Evolutionary conservation across 2,797 vertebrate species (phyloP).

Genomic region (Ceyx erithaca): DNA sequence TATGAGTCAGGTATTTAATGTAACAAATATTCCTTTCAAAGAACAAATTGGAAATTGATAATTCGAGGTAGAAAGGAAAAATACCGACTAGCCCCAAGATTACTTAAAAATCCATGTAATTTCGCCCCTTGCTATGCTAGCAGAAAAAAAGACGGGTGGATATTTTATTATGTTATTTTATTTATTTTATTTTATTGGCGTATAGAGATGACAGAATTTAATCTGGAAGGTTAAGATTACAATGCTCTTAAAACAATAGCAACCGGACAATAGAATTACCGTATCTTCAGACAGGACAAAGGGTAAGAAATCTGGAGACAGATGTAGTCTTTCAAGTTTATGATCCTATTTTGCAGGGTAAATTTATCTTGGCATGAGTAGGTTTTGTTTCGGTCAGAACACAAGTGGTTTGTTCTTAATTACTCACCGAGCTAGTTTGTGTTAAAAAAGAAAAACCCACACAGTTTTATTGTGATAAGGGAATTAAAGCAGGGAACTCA

Average conservation of each 20-base stretch:
- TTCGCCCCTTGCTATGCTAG: not conserved
- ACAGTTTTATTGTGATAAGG: constrained; percentile 42
- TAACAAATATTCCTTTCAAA: constrained; percentile 61
- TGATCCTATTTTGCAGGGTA: constrained; percentile 66
- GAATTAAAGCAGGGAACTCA: constrained; percentile 45
- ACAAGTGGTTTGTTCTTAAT: constrained; percentile 69
- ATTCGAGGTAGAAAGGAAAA: constrained; percentile 55
- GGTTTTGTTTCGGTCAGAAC: constrained; percentile 66
- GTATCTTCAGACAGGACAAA: constrained; percentile 55
- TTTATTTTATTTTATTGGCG: not conserved
- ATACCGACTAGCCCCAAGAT: not conserved
- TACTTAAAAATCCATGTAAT: constrained; percentile 4
- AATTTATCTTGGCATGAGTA: constrained; percentile 73
- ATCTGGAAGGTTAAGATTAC: constrained; percentile 11
- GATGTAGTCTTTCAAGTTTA: constrained; percentile 73
- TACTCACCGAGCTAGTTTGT: constrained; percentile 46
- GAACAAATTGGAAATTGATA: constrained; percentile 42
- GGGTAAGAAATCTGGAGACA: constrained; percentile 60
- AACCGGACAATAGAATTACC: constrained; percentile 51
- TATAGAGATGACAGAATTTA: not conserved
- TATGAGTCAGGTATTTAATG: constrained; percentile 61
- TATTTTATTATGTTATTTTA: not conserved
- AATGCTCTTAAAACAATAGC: constrained; percentile 25
- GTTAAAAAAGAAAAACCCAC: constrained; percentile 15
- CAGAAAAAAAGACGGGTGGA: not conserved